Conservation (phyloP, 2,888 invertebrate species). For the Drosophila testacea region DNA sequence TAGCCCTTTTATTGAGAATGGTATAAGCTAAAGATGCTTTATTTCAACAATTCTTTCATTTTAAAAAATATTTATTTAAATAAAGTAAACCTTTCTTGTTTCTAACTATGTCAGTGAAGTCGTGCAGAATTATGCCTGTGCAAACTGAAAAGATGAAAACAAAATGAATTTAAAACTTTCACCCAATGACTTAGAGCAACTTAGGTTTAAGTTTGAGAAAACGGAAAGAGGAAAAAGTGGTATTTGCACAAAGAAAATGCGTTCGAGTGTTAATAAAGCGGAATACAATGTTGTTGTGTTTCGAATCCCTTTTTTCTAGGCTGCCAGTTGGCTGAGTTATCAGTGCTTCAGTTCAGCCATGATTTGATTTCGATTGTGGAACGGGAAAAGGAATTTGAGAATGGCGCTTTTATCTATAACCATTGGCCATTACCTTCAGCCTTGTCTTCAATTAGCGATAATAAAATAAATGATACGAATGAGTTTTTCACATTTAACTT, state of each 20-base stretch:
- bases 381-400: background rate
- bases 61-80: constrained; percentile 23
- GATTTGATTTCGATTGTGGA: constrained; percentile 33
- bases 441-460: constrained; percentile 72
- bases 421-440: constrained; percentile 47
- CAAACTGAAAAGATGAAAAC: constrained; percentile 31
- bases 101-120: constrained; percentile 43
- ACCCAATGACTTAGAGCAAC: constrained; percentile 5
- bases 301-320: constrained; percentile 38
- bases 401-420: constrained; percentile 26
- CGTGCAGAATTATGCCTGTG: constrained; percentile 57
- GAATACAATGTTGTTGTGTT: constrained; percentile 26
- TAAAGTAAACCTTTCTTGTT: constrained; percentile 13
- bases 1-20: no score
- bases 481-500: constrained; percentile 77
- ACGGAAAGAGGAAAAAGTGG: background rate
- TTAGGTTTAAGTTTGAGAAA: constrained; percentile 14
- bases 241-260: constrained; percentile 47
- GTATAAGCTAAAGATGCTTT: background rate
- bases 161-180: constrained; percentile 52
- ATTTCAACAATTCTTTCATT: constrained; percentile 14
- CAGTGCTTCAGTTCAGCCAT: constrained; percentile 35
- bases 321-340: constrained; percentile 22
- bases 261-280: constrained; percentile 66
- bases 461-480: constrained; percentile 75